These are phyloP conservation scores for Hirudinaria manillensis DNA, from an alignment of 2,888 invertebrate genomes.

Conservation along the genomic window DNA sequence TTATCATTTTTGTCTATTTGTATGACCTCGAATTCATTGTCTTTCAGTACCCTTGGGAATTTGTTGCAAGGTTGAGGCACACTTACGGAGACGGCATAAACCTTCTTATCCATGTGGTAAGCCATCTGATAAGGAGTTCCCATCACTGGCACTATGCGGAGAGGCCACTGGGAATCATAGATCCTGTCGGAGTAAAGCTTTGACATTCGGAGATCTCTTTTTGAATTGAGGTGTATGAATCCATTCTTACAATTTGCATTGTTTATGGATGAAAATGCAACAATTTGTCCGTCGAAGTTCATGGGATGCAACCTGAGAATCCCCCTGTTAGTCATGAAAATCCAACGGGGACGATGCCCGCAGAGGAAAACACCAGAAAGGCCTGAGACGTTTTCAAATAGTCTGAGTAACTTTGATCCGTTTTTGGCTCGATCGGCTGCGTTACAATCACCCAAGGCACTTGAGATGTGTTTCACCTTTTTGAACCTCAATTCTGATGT, in stretches of 20 bases:
- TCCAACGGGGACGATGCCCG: slow-evolving; percentile 79
- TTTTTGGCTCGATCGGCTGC: neutral
- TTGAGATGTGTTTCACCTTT: slow-evolving; percentile 62
- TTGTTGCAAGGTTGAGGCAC: slow-evolving; percentile 63
- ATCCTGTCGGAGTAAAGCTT: slow-evolving; percentile 83
- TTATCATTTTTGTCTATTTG: slow-evolving; percentile 59
- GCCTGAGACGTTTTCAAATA: slow-evolving; percentile 77
- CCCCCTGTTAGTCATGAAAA: slow-evolving; percentile 78
- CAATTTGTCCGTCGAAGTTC: slow-evolving; percentile 71
- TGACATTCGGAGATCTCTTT: slow-evolving; percentile 82
- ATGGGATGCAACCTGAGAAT: slow-evolving; percentile 84
- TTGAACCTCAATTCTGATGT: slow-evolving; percentile 79
- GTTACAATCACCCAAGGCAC: slow-evolving; percentile 45
- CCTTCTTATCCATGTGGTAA: slow-evolving; percentile 84
- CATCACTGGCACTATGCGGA: slow-evolving; percentile 85
- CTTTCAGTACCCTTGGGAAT: slow-evolving; percentile 85
- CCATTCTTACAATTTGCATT: slow-evolving; percentile 93
- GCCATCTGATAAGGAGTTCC: slow-evolving; percentile 87
- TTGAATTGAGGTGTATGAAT: slow-evolving; percentile 79
- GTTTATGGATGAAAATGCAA: slow-evolving; percentile 86
- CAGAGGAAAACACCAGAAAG: slow-evolving; percentile 83
- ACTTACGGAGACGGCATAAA: slow-evolving; percentile 81
- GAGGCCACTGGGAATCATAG: slow-evolving; percentile 91
- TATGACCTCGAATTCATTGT: slow-evolving; percentile 73
- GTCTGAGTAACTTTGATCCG: slow-evolving; percentile 29